Percentiles rank a stretch among this genome's conserved stretches.
Conservation (phyloP, 2,797 vertebrate genomes). For the Pelodytes ibericus region DNA sequence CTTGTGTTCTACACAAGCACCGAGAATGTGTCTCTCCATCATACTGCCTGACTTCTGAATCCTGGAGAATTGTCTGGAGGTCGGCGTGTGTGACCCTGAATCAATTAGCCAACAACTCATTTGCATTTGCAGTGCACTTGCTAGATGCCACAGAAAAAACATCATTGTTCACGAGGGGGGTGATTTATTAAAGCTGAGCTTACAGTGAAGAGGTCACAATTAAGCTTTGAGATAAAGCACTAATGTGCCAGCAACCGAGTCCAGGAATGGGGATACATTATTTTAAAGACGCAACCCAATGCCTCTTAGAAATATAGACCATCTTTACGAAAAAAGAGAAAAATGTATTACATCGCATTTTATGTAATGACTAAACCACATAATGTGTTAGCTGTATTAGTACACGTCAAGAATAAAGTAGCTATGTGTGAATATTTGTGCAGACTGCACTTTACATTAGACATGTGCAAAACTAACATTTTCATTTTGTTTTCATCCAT, state of each 20-base stretch:
- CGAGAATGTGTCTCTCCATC: conserved; percentile 33
- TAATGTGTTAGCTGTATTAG: no score
- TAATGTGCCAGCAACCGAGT: neutral
- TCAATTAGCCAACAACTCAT: conserved; percentile 47
- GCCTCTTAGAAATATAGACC: no score
- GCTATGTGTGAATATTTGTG: no score
- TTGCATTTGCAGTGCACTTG: conserved; percentile 32
- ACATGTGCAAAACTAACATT: no score
- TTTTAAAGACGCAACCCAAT: no score
- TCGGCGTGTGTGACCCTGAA: conserved; percentile 40
- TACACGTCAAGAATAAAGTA: no score
- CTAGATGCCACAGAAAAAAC: neutral
- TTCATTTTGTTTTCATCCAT: no score
- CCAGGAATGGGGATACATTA: no score
- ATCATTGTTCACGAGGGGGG: neutral
- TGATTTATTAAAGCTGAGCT: neutral
- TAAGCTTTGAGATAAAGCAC: neutral
- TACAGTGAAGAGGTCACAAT: neutral
- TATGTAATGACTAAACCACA: no score
- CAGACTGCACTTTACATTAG: no score
- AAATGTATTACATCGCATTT: no score
- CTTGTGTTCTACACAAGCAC: conserved; percentile 21
- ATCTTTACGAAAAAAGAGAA: no score
- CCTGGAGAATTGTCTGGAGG: conserved; percentile 34
- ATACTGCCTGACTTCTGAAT: conserved; percentile 7